Percentiles rank a stretch among this genome's conserved stretches.
Conservation (phyloP, 2,888 invertebrate genomes). For the Torymus auratus region DNA sequence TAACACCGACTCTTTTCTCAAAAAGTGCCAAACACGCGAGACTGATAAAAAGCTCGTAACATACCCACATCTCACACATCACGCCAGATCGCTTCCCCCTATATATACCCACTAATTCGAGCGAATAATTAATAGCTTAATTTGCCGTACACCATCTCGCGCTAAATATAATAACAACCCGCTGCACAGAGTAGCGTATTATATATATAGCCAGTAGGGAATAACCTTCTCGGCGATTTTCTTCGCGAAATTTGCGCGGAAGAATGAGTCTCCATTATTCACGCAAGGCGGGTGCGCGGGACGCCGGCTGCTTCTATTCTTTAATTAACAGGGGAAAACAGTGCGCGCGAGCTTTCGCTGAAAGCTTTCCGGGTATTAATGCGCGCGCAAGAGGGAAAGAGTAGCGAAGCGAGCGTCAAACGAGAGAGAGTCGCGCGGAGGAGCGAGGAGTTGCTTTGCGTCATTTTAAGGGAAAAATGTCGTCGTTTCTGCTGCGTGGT, state of each 20-base stretch:
- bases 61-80: neutral
- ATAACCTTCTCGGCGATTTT: no score
- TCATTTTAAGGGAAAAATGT: no score
- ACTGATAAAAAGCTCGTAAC: neutral
- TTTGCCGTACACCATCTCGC: conserved; percentile 4
- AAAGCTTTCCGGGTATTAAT: neutral
- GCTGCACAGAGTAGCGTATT: neutral
- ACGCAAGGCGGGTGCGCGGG: neutral
- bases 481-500: no score
- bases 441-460: no score
- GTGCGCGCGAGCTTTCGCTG: neutral
- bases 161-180: conserved; percentile 7
- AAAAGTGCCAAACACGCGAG: neutral
- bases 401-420: neutral
- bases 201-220: no score
- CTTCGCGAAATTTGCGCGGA: neutral
- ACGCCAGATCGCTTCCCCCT: neutral
- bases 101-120: conserved; percentile 2
- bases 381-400: neutral
- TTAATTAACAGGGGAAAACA: conserved; percentile 11
- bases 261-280: neutral
- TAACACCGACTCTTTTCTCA: no score
- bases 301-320: neutral
- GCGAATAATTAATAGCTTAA: conserved; percentile 39
- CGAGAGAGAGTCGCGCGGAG: no score